Evolutionary conservation across 2,888 invertebrate genomes (phyloP), one percentile per base, ranked within the genome.

Genomic region (Villa cingulata): DNA sequence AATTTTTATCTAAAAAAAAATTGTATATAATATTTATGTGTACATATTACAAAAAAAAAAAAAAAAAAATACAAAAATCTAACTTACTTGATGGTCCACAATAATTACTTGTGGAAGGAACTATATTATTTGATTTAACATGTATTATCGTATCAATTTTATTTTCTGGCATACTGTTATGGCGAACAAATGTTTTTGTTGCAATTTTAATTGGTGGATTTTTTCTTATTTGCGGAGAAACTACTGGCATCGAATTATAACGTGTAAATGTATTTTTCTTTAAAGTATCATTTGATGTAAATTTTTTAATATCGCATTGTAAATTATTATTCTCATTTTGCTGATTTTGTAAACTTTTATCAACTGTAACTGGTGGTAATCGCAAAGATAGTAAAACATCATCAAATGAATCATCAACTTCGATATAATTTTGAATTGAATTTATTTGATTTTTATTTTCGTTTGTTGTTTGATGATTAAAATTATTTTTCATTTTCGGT

Each of bases 401-500:
- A 39, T 49, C 49, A 3, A 39, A 23, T 16, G 49, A 46, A 40
- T 49, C 49, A 18, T 43, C 16, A 14, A 9, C 43, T 14, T 38
- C 37, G 14, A 27, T 15, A 29, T 41, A 14, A 15, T 4, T 42
- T 23, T 46, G 37, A 15, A 37, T 16, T 6, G 4, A 4, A 38
- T 42, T 47, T 4, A 12, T 38, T n/a, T n/a, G n/a, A 7, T 23
- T 23, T 7, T 23, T 23, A 23, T 23, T 23, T 23, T 23, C 23
- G 7, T 6, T 23, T 23, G 23, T 4, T 6, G 7, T 23, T 23
- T 23, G 4, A n/a, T n/a, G n/a, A n/a, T n/a, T n/a, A n/a, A n/a
- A n/a, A n/a, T n/a, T n/a, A n/a, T n/a, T n/a, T 7, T 23, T 23
- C 7, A 6, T 7, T 7, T 23, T 7, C 7, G 23, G 23, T 17